Evolutionary conservation across 2,113 vertebrate genomes (phyloP).

Genomic region (Cephalopholis sonnerati): DNA sequence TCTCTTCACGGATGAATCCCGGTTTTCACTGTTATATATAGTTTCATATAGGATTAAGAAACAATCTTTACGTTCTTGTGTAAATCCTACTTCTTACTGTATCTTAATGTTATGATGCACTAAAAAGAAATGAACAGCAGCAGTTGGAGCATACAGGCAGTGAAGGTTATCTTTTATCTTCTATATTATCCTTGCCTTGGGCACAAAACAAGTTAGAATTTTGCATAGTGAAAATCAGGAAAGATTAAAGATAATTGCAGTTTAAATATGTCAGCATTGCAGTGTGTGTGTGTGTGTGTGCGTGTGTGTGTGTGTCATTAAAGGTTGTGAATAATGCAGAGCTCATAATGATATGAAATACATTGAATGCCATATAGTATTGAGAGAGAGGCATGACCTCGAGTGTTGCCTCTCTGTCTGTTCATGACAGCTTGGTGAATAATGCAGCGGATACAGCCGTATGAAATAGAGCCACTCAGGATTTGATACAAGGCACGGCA

Average conservation of each 20-base stretch:
- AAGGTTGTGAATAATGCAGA: slow-evolving; percentile 35
- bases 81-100: no score
- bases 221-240: slow-evolving; percentile 12
- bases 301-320: slow-evolving; percentile 15
- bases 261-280: slow-evolving; percentile 13
- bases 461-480: slow-evolving; percentile 22
- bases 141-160: neutral
- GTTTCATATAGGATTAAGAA: no score
- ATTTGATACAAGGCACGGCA: neutral
- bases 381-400: neutral
- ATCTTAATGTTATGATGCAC: neutral
- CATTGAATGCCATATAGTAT: neutral
- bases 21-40: no score
- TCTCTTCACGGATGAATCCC: no score
- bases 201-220: slow-evolving; percentile 6
- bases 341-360: slow-evolving; percentile 16
- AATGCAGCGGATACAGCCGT: slow-evolving; percentile 37
- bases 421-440: slow-evolving; percentile 35
- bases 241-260: slow-evolving; percentile 20
- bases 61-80: no score
- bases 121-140: neutral
- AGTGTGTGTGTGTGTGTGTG: neutral
- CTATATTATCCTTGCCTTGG: neutral
- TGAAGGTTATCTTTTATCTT: slow-evolving; percentile 18
- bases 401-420: neutral